phyloP scores from a whole-genome alignment of 2,888 invertebrate genomes.

The Ashinkailepas kermadecensis region DNA sequence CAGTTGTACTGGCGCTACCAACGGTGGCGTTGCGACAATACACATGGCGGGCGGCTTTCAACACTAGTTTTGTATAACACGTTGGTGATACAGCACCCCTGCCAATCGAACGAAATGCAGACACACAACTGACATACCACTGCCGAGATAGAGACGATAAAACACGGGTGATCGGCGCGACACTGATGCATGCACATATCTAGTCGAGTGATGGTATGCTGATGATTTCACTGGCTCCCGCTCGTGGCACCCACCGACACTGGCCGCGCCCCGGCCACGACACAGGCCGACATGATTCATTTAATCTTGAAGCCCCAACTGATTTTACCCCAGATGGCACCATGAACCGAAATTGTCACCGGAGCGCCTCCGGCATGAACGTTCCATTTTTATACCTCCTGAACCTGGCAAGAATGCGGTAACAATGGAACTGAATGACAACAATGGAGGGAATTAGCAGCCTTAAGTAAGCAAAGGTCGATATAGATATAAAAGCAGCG shows the following conservation, averaged over 20 bases:
- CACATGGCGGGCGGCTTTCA: no score
- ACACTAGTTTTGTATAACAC: no score
- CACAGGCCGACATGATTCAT: not conserved
- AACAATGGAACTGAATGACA: not conserved
- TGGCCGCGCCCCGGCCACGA: not conserved
- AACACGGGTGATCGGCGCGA: not conserved
- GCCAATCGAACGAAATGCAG: not conserved
- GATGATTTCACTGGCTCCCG: not conserved
- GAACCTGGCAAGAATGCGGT: conserved; percentile 1
- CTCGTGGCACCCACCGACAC: not conserved
- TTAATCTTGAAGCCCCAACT: not conserved
- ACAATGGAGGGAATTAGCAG: not conserved
- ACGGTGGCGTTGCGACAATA: no score
- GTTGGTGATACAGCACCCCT: no score
- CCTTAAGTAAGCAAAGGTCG: not conserved
- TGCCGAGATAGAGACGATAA: not conserved
- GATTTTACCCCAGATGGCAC: not conserved
- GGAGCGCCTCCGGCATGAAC: not conserved
- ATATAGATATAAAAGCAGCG: not conserved
- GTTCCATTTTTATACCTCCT: not conserved
- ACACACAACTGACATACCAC: not conserved
- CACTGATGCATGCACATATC: not conserved
- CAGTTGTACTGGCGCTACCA: no score
- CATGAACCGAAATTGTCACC: no score
- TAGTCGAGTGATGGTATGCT: not conserved